A percentile compares a stretch with the other conserved stretches of the same genome.
These are phyloP conservation scores for Acipenser transmontanus DNA, from an alignment of 2,797 vertebrate species.

Conservation along the genomic window DNA sequence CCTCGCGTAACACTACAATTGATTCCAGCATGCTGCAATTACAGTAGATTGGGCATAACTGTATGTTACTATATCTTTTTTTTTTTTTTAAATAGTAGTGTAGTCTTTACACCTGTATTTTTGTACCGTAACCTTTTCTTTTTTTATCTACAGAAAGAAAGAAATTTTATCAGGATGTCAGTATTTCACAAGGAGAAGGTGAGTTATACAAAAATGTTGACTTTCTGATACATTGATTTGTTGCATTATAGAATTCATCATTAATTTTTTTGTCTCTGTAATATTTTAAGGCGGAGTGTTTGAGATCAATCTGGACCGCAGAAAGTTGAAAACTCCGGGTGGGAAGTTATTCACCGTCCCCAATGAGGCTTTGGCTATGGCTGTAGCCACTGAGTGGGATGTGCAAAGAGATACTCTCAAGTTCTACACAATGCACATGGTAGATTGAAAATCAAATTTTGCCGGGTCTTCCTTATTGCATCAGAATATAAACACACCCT, in stretches of 20 bases:
- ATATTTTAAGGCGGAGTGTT: constrained; percentile 65
- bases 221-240: not conserved
- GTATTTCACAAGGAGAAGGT: constrained; percentile 89
- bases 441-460: constrained; percentile 33
- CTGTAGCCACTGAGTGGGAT: constrained; percentile 93
- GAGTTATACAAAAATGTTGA: constrained; percentile 24
- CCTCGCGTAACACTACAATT: too few species aligned
- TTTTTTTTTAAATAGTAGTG: too few species aligned
- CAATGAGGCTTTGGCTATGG: constrained; percentile 82
- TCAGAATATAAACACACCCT: too few species aligned
- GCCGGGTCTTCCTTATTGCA: too few species aligned
- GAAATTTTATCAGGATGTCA: constrained; percentile 86
- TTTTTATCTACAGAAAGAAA: constrained; percentile 69
- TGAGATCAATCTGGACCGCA: constrained; percentile 87
- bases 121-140: not conserved
- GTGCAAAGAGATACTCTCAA: constrained; percentile 85
- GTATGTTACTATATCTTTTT: too few species aligned
- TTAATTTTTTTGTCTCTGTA: not conserved
- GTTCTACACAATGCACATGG: constrained; percentile 93
- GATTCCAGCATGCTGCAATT: too few species aligned
- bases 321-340: constrained; percentile 88
- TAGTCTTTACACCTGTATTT: too few species aligned
- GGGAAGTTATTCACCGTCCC: constrained; percentile 86
- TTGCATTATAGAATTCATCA: not conserved
- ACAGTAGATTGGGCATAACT: too few species aligned